Conservation (phyloP, 2,888 invertebrate genomes). For the Agrilus cyanescens region DNA sequence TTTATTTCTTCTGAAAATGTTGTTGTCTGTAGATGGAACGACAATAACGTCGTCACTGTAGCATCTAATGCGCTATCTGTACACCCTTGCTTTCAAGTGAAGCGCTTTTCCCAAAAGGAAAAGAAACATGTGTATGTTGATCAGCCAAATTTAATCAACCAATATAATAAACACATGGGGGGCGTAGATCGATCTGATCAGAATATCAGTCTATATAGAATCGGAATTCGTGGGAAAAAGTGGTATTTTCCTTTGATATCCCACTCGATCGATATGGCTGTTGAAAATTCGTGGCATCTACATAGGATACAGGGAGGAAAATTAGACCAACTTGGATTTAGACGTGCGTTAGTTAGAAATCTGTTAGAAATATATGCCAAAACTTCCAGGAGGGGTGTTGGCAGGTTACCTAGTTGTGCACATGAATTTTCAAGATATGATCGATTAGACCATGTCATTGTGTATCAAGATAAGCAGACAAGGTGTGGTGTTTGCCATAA, state of each 20-base stretch:
- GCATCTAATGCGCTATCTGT: slow-evolving; percentile 1
- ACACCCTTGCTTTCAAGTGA: slow-evolving; percentile 7
- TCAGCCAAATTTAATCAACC: no score
- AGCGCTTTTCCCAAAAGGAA: no score
- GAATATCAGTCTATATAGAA: slow-evolving; percentile 19
- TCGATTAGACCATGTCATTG: slow-evolving; percentile 5
- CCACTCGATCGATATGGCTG: slow-evolving; percentile 19
- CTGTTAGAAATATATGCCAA: background rate
- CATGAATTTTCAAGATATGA: slow-evolving; percentile 5
- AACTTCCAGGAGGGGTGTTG: no score
- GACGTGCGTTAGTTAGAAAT: slow-evolving; percentile 12
- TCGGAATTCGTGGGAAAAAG: slow-evolving; percentile 19
- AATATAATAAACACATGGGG: no score
- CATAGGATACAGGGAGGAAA: slow-evolving; percentile 13
- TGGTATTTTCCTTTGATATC: slow-evolving; percentile 22
- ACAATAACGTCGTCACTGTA: slow-evolving; percentile 8
- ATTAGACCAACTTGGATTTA: slow-evolving; percentile 17
- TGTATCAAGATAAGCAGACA: slow-evolving; percentile 6
- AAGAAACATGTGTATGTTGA: no score
- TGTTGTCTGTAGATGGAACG: slow-evolving; percentile 8
- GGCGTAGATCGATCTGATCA: slow-evolving; percentile 19
- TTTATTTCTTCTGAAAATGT: no score
- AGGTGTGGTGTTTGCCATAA: slow-evolving; percentile 5
- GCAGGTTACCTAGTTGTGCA: no score
- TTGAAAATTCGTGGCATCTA: slow-evolving; percentile 23